A percentile compares a stretch with the other conserved stretches of the same genome.
Conservation (phyloP, 2,113 vertebrate species). For the Albula goreensis region DNA sequence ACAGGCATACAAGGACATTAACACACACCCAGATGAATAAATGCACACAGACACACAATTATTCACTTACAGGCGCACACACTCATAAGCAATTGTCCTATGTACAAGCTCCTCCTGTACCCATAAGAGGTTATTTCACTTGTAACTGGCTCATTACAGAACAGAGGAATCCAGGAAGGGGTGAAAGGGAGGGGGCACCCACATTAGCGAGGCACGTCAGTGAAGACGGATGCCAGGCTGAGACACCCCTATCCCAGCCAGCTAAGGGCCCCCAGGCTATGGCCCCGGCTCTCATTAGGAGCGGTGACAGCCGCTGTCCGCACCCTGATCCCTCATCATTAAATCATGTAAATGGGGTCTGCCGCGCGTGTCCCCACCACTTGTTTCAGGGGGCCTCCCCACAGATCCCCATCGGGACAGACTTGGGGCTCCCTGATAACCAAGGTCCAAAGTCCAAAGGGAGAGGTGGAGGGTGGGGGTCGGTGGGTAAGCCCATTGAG, state of each 20-base stretch:
- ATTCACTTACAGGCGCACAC: neutral
- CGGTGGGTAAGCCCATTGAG: too few relatives aligned
- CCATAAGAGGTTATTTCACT: slow-evolving; percentile 23
- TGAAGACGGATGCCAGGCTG: slow-evolving; percentile 63
- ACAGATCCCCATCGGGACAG: slow-evolving; percentile 18
- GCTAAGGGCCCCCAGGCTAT: slow-evolving; percentile 55
- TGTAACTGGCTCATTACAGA: slow-evolving; percentile 45
- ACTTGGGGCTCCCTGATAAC: neutral
- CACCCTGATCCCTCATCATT: slow-evolving; percentile 74
- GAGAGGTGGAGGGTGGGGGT: neutral
- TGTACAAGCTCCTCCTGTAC: slow-evolving; percentile 23
- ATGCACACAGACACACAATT: neutral
- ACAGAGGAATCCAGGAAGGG: slow-evolving; percentile 46
- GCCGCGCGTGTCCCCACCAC: slow-evolving; percentile 54
- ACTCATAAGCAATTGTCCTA: slow-evolving; percentile 35
- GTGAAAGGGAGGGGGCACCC: neutral
- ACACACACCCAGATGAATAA: neutral
- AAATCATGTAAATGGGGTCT: slow-evolving; percentile 69
- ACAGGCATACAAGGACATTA: neutral
- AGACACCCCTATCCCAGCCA: slow-evolving; percentile 39
- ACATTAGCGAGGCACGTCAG: slow-evolving; percentile 57
- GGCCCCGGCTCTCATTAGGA: slow-evolving; percentile 65
- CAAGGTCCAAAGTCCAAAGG: neutral
- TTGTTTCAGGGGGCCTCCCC: slow-evolving; percentile 44
- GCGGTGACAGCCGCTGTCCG: slow-evolving; percentile 68